Evolutionary conservation across 2,888 invertebrate genomes (phyloP), one percentile per base, ranked within the genome.

Genomic region (Euzophera pinguis): DNA sequence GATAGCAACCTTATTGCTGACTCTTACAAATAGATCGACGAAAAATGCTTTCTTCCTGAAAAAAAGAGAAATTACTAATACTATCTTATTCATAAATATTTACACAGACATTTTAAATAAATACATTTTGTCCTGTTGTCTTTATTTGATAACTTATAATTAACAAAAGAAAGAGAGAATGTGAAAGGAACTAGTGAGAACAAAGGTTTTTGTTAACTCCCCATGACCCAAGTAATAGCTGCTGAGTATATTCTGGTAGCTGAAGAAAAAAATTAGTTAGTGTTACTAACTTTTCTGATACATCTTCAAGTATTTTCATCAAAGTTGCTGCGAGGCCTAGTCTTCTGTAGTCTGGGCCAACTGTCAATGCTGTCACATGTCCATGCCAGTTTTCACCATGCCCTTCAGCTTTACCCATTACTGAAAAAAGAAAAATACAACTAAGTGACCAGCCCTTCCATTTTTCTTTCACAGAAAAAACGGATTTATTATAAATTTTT

Each of bases 351-450:
- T 97, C 96, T 1, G 98, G 98, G 3, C 98, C 97, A 1, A 99
- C 98, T 5, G 98, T 98, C 35, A 99, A 89, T 1, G 99, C 99
- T 41, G 99, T 99, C 8, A 99, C 99, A 89, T 99, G 99, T 0
- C 99, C 99, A 91, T 99, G 99, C 98, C 98, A 99, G 75, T 98
- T 96, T 65, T 98, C 98, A 49, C 95, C 95, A 63, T 94, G 94
- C 0, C 99, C 99, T 90, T 99, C 99, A 0, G 98, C 97, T 89
- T 99, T 99, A 35, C 99, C 99, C 99, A 99, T 99, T 51, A 99
- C 98, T 99, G 75, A 59, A 92, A 84, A 64, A 6, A 47, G 12
- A 22, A 34, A 22, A 3, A 5, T 22, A 5, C 22, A 22, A 22
- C 22, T 3, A n/a, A n/a, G n/a, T n/a, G n/a, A n/a, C n/a, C n/a